Base-by-base conservation (phyloP, 2,797 vertebrate genomes). In the Poecilia picta region DNA sequence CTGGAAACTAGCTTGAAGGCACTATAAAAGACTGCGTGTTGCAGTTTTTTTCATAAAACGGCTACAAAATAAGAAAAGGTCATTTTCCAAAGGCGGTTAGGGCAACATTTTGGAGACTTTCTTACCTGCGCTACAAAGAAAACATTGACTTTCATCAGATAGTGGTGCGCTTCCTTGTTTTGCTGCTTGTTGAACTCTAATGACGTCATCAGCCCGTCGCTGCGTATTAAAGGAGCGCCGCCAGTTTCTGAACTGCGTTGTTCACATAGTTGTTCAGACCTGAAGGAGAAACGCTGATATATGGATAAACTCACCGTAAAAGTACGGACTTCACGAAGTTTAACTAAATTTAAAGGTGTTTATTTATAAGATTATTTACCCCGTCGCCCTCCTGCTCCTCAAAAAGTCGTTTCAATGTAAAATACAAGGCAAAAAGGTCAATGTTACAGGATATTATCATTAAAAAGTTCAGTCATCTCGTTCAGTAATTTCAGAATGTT, bases 111-210 rank as follows among this genome's bases (percentile, higher is more conserved):
- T 31, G 7, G 2, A 43, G 62, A 1, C 0, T 23, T 39, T 43
- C 89, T 85, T 73, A 93, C 92, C 78, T 93, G 75, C 3, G 45
- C 86, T 90, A 86, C 31, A n/a, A 13, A 6, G 18, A 4, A 74
- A 59, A 80, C 86, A 93, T 89, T 39, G 12, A 75, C 41, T 72
- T 23, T 0, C 15, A 3, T 72, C 75, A 45, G 47, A 43, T 36
- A 11, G n/a, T 2, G 4, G 0, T 16, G 1, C 1, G 85, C 88
- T 89, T 93, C 92, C 91, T 64, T 75, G 74, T 90, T 90, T 76
- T 85, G 73, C 62, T 33, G 79, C 85, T 66, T 72, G 74, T 62
- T 76, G 74, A 62, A 33, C 84, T 64, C 8, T 1, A 66, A 41
- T n/a, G 83, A 1, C 85, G 88, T 78, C 82, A 46, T 62, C 25